A percentile compares a stretch with the other conserved stretches of the same genome.
phyloP scores from a whole-genome alignment of 2,888 invertebrate genomes.

The Elegia similella region DNA sequence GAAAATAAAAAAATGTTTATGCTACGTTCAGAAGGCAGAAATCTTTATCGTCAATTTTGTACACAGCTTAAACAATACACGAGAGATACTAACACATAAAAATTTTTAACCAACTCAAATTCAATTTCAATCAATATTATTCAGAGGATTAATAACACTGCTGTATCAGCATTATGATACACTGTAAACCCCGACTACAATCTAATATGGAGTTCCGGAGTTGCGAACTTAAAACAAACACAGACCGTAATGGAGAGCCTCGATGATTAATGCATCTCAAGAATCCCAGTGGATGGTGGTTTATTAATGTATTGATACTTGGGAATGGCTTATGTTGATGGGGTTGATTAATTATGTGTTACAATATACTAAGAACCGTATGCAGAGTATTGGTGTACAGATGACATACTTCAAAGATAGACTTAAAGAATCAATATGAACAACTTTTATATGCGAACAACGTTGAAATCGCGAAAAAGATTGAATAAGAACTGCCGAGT shows the following conservation, averaged over 20 bases:
- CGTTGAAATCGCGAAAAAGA: too few relatives aligned
- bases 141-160: background rate
- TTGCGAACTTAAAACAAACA: constrained; percentile 53
- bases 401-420: too few relatives aligned
- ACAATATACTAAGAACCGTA: constrained; percentile 33
- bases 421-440: too few relatives aligned
- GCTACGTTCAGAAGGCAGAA: too few relatives aligned
- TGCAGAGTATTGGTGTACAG: too few relatives aligned
- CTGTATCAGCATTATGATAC: constrained; percentile 25
- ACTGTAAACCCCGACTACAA: constrained; percentile 32
- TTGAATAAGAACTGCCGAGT: too few relatives aligned
- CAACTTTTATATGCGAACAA: too few relatives aligned
- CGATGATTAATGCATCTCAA: constrained; percentile 32
- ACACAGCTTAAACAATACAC: too few relatives aligned
- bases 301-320: constrained; percentile 35
- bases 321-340: constrained; percentile 30
- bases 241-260: constrained; percentile 41
- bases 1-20: too few relatives aligned
- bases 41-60: too few relatives aligned
- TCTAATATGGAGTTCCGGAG: constrained; percentile 40
- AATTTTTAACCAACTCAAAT: background rate
- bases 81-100: too few relatives aligned
- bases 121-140: background rate
- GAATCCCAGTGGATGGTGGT: constrained; percentile 18
- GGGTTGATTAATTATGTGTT: constrained; percentile 38